These are phyloP conservation scores for Illadopsis cleaveri DNA, from an alignment of 2,113 vertebrate species.

Conservation along the genomic window DNA sequence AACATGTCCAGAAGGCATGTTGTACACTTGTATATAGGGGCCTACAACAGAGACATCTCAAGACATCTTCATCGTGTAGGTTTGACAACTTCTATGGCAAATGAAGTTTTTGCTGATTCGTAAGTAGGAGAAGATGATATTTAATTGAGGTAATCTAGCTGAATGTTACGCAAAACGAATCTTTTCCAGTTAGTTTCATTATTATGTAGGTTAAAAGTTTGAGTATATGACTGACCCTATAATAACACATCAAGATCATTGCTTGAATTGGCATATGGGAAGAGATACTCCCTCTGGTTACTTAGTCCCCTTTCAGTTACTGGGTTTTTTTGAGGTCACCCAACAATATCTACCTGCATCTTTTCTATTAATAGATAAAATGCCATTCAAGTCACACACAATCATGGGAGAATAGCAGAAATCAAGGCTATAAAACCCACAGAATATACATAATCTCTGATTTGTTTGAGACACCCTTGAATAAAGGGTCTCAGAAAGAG, in stretches of 20 bases:
- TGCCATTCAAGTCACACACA: background rate
- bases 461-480: background rate
- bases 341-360: background rate
- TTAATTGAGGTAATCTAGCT: background rate
- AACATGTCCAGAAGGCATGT: accelerated
- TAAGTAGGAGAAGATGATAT: background rate
- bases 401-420: background rate
- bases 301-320: background rate
- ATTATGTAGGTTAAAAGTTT: background rate
- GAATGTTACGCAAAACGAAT: background rate
- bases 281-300: background rate
- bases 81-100: background rate
- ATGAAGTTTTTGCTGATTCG: background rate
- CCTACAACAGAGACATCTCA: background rate
- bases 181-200: background rate
- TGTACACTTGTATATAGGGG: accelerated
- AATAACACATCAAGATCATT: background rate
- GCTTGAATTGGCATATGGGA: background rate
- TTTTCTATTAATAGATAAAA: background rate
- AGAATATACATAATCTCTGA: background rate
- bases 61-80: background rate
- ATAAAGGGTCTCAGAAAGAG: background rate
- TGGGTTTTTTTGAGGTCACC: background rate
- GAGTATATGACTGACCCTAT: background rate
- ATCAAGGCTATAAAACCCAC: background rate